phyloP scores from a whole-genome alignment of 2,113 vertebrate species.

The Lasiurus cinereus region DNA sequence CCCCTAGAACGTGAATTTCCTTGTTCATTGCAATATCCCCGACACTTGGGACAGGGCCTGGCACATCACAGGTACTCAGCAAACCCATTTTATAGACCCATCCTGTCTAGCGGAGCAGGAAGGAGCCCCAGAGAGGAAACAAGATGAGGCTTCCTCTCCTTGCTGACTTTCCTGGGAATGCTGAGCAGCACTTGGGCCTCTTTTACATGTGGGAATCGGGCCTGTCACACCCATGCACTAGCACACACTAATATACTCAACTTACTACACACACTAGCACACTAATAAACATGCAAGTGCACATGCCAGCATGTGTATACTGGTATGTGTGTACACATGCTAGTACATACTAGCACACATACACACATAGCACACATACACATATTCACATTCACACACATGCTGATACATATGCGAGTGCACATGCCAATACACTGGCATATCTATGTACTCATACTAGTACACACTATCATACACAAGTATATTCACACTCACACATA shows the following conservation, averaged over 20 bases:
- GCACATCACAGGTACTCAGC: background rate
- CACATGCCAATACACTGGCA: background rate
- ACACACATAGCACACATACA: background rate
- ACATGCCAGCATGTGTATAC: background rate
- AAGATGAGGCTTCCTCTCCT: background rate
- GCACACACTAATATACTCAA: background rate
- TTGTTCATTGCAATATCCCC: background rate
- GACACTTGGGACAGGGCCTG: background rate
- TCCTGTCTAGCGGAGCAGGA: background rate
- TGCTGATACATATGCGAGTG: too few relatives aligned
- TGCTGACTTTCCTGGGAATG: background rate
- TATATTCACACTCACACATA: background rate
- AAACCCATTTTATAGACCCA: background rate
- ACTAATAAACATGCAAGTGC: background rate
- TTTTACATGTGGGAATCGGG: background rate
- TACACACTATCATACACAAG: background rate
- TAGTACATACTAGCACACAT: background rate
- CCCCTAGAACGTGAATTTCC: background rate
- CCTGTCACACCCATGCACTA: background rate
- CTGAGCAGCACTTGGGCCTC: background rate
- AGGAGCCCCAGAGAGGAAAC: background rate
- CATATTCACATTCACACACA: background rate
- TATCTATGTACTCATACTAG: too few relatives aligned
- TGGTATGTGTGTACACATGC: too few relatives aligned
- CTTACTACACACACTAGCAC: background rate